Evolutionary conservation across 1,140 invertebrate species (phyloP), one percentile per base, ranked within the genome.

Genomic region (Caerostris extrusa): DNA sequence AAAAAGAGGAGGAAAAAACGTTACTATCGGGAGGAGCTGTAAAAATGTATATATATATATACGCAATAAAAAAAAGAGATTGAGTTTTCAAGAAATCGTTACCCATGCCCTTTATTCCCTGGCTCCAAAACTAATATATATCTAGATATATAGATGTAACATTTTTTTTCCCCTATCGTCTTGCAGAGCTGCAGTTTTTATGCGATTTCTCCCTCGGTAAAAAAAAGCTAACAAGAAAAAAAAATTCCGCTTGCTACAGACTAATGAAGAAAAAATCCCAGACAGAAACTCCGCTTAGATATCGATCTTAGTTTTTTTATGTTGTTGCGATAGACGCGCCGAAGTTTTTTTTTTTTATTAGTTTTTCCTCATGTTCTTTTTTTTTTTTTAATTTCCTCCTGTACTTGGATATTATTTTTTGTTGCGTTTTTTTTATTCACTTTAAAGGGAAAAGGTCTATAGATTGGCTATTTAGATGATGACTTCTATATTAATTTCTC

Each of bases 211-310:
- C 82, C 82, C 6, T 53, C 58, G 60, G 85, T 64, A 57, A n/a
- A 86, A 92, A 92, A 67, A 57, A 61, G 19, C 61, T 69, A 53
- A n/a, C n/a, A 77, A 77, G 71, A 90, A 34, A 34, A 34, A 34
- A 34, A 34, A 34, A 34, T 34, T n/a, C 34, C 34, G 0, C 34
- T 34, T 34, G 34, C 34, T 34, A 34, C 34, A 34, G 81, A 92
- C 81, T 92, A 86, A 92, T 86, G 91, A 92, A 92, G 82, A 61
- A 86, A 92, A 92, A 92, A 92, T 71, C 71, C 91, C 91, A 92
- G 91, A 92, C 91, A 86, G 91, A 34, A 87, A 55, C 64, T 19
- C 53, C 34, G 17, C 61, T 12, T 50, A 57, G 82, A 85, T 92
- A 92, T 92, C 61, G 91, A 92, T 92, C 91, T 67, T 14, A 17